Evolutionary conservation across 2,888 invertebrate genomes (phyloP), one percentile per base, ranked within the genome.

Genomic region (Leuctra nigra): DNA sequence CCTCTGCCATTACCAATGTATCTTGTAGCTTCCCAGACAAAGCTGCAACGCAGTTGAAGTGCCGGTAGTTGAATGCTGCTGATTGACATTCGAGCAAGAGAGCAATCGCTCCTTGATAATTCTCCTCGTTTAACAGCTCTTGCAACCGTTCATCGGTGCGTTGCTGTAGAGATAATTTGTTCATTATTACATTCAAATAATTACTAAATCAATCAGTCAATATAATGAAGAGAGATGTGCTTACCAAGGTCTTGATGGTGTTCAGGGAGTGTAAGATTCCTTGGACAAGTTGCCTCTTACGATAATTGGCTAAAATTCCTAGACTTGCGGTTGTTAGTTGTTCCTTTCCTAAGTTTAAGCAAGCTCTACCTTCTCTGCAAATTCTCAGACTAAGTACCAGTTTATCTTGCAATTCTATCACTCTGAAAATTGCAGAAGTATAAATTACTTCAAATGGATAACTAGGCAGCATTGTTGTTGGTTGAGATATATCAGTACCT

Each of bases 11-110:
- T 59, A 90, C 87, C 55, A 96, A 72, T 0, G 92, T 94, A 68
- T 96, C 95, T 69, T 94, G 92, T 0, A 97, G 73, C 67, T 95
- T 87, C 13, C 85, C 82, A 13, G 85, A 84, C 33, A 97, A 73
- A 59, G 93, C 92, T 41, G 91, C 86, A 39, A 97, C 91, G 66
- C 96, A 95, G n/a, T 82, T 83, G 66, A 89, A 97, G 68, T 96
- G 91, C 65, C 84, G 85, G 67, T 91, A 91, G 38, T 83, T 86
- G 0, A 82, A 79, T 0, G 95, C 93, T 0, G 88, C 91, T 67
- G 84, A 86, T 67, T 90, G 88, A 67, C 94, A 94, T 69, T 89
- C 91, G 29, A 93, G 73, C 55, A 96, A 80, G 23, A 97, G 74
- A n/a, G 87, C 84, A 58, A 97, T 95, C 0, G 95, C 95, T 46